These are phyloP conservation scores for Notothenia rossii DNA, from an alignment of 2,113 vertebrate species.

Conservation along the genomic window DNA sequence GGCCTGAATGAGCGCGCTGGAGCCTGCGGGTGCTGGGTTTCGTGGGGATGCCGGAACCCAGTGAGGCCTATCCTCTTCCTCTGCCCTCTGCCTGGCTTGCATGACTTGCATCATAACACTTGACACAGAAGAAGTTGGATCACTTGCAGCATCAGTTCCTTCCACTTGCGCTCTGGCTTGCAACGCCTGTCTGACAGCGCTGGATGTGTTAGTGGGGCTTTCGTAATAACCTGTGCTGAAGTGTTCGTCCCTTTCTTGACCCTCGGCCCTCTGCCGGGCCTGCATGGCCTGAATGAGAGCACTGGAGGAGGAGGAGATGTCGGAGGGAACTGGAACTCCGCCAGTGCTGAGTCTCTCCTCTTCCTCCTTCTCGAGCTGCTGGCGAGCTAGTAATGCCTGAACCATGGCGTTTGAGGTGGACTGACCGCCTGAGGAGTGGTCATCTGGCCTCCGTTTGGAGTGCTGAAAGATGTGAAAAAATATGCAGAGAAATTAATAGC, in stretches of 20 bases:
- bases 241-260: constrained; percentile 12
- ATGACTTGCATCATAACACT: constrained; percentile 71
- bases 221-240: constrained; percentile 17
- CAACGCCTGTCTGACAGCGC: constrained; percentile 26
- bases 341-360: constrained; percentile 6
- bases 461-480: constrained; percentile 31
- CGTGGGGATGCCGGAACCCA: constrained; percentile 28
- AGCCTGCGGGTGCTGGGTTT: constrained; percentile 38
- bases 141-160: background rate
- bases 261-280: constrained; percentile 32
- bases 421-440: constrained; percentile 12
- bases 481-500: background rate
- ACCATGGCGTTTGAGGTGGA: constrained; percentile 64
- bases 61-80: constrained; percentile 52
- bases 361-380: constrained; percentile 53
- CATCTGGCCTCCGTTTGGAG: constrained; percentile 24
- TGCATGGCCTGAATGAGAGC: constrained; percentile 28
- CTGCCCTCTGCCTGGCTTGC: constrained; percentile 68
- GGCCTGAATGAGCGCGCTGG: constrained; percentile 82
- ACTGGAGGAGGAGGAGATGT: constrained; percentile 48
- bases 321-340: constrained; percentile 53
- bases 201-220: constrained; percentile 10
- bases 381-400: constrained; percentile 63
- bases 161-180: constrained; percentile 47
- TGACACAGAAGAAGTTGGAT: constrained; percentile 34